phyloP scores from a whole-genome alignment of 2,888 invertebrate genomes.

The Chrysolina haemoptera region DNA sequence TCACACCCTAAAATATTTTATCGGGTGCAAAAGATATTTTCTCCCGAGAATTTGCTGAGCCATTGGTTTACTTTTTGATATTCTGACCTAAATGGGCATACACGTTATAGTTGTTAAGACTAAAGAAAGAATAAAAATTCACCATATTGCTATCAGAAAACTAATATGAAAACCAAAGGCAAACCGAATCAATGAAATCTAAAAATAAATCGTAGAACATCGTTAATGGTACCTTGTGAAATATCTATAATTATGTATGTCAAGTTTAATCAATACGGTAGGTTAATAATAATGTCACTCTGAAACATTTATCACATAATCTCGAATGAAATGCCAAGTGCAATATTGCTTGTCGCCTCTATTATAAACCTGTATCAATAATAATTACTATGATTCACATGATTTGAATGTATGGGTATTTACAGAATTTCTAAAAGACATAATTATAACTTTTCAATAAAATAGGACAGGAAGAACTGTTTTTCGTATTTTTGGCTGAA shows the following conservation, averaged over 20 bases:
- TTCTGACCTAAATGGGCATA: too few species aligned
- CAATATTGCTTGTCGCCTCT: neutral
- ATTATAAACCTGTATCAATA: neutral
- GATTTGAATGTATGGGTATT: neutral
- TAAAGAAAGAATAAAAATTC: too few species aligned
- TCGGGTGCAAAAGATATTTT: too few species aligned
- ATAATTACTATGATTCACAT: neutral
- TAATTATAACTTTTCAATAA: too few species aligned
- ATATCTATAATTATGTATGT: conserved; percentile 16
- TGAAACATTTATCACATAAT: neutral
- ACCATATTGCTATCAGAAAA: neutral
- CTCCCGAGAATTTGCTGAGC: too few species aligned
- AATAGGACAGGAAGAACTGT: too few species aligned
- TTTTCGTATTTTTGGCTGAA: too few species aligned
- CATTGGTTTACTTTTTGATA: too few species aligned
- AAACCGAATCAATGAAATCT: conserved; percentile 8
- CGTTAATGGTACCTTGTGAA: conserved; percentile 13
- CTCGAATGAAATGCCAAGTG: neutral
- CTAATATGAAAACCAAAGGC: neutral
- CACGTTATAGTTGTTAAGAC: too few species aligned
- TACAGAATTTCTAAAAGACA: neutral
- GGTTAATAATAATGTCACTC: conserved; percentile 9
- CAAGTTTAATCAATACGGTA: conserved; percentile 12
- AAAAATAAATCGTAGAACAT: neutral
- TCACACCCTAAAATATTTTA: too few species aligned